phyloP scores from a whole-genome alignment of 2,888 invertebrate genomes.

The Anoplius nigerrimus region DNA sequence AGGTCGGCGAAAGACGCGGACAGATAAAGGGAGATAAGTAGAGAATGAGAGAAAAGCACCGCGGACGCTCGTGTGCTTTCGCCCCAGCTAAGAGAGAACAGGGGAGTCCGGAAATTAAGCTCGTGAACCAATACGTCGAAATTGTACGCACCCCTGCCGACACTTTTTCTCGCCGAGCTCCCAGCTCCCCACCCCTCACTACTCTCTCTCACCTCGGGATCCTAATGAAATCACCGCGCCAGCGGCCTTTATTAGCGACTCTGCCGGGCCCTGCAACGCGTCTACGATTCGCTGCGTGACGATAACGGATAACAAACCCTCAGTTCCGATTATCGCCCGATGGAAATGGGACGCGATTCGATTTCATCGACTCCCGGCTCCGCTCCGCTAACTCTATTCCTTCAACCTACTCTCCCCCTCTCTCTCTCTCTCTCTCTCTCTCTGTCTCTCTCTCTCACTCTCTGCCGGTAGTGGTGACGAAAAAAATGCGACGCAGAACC shows the following conservation, averaged over 20 bases:
- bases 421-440: slow-evolving; percentile 1
- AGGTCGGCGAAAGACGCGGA: neutral
- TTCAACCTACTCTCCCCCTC: neutral
- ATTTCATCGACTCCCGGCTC: neutral
- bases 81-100: slow-evolving; percentile 35
- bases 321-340: no score
- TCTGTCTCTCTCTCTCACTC: neutral
- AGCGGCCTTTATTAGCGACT: no score
- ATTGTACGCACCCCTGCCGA: slow-evolving; percentile 26
- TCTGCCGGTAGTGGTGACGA: neutral
- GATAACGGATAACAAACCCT: no score
- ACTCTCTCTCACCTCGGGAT: no score
- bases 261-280: no score
- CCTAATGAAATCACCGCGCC: no score
- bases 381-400: no score
- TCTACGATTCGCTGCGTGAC: no score
- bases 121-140: slow-evolving; percentile 38
- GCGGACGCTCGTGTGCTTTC: neutral
- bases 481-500: neutral
- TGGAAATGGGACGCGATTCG: no score
- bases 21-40: neutral
- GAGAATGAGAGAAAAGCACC: slow-evolving; percentile 6
- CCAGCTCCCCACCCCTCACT: no score
- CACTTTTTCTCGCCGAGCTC: slow-evolving; percentile 20
- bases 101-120: slow-evolving; percentile 51